Evolutionary conservation across 2,888 invertebrate genomes (phyloP), one percentile per base, ranked within the genome.

Genomic region (Lamproptera curius): DNA sequence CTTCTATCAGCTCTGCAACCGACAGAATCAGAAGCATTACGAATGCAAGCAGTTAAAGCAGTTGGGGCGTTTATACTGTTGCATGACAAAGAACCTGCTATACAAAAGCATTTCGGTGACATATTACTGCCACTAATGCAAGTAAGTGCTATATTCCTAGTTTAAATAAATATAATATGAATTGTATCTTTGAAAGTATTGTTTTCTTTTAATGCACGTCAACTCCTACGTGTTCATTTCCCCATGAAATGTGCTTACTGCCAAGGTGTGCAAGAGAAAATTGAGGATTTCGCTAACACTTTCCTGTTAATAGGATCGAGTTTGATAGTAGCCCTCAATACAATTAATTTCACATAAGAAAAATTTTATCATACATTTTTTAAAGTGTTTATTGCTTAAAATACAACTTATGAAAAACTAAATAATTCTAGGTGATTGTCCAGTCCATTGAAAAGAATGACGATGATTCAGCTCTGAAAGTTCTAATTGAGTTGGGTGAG

Each of bases 401-500:
- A n/a, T n/a, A n/a, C n/a, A n/a, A n/a, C n/a, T n/a, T n/a, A n/a
- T n/a, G n/a, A n/a, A n/a, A n/a, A n/a, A n/a, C n/a, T n/a, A n/a
- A n/a, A n/a, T n/a, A n/a, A n/a, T 42, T 33, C 70, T 31, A 92
- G 90, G 92, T 93, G 39, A 90, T 94, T 34, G 93, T 93, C 15
- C 93, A 95, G 70, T 95, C 95, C 56, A 91, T 97, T 45, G 93
- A 94, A 60, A 92, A 92, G 54, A 91, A 93, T 59, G 94, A 96
- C 16, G 97, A 98, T 70, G 98, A 98, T 71, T 92, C 96, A 17
- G 88, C 98, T 23, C 80, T 99, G 20, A 98, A 99, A 83, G 92
- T 97, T 57, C 89, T 99, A 31, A 97, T 98, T 56, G 99, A 99
- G 67, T 82, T 99, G 66, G 96, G 97, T 0, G 98, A 99, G 80